phyloP scores from a whole-genome alignment of 2,888 invertebrate species.

The Blastobasis lacticolella region DNA sequence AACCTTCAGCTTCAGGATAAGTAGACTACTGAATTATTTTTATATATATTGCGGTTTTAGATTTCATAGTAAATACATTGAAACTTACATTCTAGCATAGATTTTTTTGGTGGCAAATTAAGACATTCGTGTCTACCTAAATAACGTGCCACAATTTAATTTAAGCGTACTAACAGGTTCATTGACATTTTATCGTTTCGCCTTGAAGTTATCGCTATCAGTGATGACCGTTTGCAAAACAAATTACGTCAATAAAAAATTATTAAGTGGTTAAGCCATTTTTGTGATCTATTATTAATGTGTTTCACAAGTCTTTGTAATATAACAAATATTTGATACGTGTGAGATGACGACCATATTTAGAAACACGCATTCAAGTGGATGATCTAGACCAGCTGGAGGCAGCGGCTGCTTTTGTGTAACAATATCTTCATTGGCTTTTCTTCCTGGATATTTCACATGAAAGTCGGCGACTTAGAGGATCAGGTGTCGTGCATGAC shows the following conservation, averaged over 20 bases:
- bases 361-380: slow-evolving; percentile 6
- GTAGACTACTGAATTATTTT: too few species aligned
- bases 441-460: slow-evolving; percentile 43
- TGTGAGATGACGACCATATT: neutral
- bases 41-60: too few species aligned
- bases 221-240: slow-evolving; percentile 29
- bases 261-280: neutral
- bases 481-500: too few species aligned
- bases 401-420: slow-evolving; percentile 22
- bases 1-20: too few species aligned
- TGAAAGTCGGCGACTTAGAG: neutral
- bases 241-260: slow-evolving; percentile 22
- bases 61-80: too few species aligned
- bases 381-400: slow-evolving; percentile 19
- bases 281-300: neutral
- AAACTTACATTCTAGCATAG: too few species aligned
- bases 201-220: slow-evolving; percentile 55
- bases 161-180: slow-evolving; percentile 55
- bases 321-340: slow-evolving; percentile 4
- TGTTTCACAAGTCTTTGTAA: slow-evolving; percentile 6
- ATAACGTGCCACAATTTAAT: slow-evolving; percentile 20
- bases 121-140: too few species aligned
- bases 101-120: too few species aligned
- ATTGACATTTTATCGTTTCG: slow-evolving; percentile 57
- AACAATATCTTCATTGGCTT: slow-evolving; percentile 22